phyloP scores from a whole-genome alignment of 2,113 vertebrate species.

The Chaetodon trifascialis region DNA sequence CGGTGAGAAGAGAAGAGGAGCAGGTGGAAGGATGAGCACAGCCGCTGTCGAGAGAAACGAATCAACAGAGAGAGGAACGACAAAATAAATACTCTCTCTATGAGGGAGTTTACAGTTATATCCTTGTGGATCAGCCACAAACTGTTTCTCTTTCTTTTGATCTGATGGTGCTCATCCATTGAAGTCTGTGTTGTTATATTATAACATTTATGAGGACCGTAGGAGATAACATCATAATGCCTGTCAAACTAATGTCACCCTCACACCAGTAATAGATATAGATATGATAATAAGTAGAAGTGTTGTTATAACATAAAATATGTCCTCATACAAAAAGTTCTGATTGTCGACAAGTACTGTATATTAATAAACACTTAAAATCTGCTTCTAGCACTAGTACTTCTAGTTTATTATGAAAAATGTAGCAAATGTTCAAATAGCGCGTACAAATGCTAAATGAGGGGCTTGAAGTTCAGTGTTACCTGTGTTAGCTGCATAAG shows the following conservation, averaged over 20 bases:
- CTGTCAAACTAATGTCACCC: not conserved
- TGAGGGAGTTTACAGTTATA: conserved; percentile 40
- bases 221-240: not conserved
- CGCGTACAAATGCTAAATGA: too few relatives aligned
- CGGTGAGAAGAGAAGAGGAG: conserved; percentile 27
- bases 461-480: too few relatives aligned
- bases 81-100: conserved; percentile 23
- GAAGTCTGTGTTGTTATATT: conserved; percentile 16
- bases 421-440: too few relatives aligned
- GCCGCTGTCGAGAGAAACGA: conserved; percentile 47
- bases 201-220: conserved; percentile 1
- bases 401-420: too few relatives aligned
- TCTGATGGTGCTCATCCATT: conserved; percentile 5
- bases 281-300: too few relatives aligned
- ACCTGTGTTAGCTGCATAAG: too few relatives aligned
- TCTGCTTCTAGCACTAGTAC: too few relatives aligned
- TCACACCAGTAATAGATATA: not conserved
- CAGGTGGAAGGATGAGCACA: conserved; percentile 71
- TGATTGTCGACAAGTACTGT: too few relatives aligned
- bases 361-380: too few relatives aligned
- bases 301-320: not conserved
- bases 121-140: conserved; percentile 49
- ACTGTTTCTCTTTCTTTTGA: conserved; percentile 46
- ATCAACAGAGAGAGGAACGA: conserved; percentile 49
- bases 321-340: not conserved